Evolutionary conservation across 2,113 vertebrate genomes (phyloP), one percentile per base, ranked within the genome.

Genomic region (Pachyramphus minor): DNA sequence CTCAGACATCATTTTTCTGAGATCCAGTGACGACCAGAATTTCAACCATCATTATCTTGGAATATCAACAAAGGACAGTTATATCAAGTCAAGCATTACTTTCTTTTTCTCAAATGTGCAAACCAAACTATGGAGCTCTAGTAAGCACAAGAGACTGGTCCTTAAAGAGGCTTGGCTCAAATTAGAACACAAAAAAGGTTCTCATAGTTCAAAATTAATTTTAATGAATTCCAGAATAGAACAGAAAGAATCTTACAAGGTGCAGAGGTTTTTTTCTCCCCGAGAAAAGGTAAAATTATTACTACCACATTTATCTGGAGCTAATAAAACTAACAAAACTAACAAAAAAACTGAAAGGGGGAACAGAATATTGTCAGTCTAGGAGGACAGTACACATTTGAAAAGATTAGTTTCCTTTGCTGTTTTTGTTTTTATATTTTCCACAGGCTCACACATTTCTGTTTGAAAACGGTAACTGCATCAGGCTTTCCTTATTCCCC

Each of bases 81-180:
- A 23, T 9, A 72, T 9, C 49, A 39, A 44, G 49, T n/a, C 33
- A 67, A 55, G 24, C 42, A 69, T 52, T 56, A 2, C 23, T 73
- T 79, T 39, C 12, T n/a, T 55, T 50, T 64, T 50, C 67, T 76
- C 60, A 63, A 47, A 47, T 15, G 31, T 42, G 44, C 52, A 37
- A 47, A 58, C 5, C 27, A 67, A 53, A 33, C 52, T 24, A 2
- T 42, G 12, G 44, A 66, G 41, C 25, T 83, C 14, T 44, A 49
- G 68, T 24, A 22, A 63, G 7, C 1, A 8, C 16, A 35, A 3
- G 45, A 69, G 6, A 16, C 0, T 4, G 1, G 12, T 67, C 11
- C 27, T 84, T 47, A 60, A 24, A 59, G 63, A 60, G 24, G 12
- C 45, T 52, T 28, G 22, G 21, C 19, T 84, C 52, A 60, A 79